These are phyloP conservation scores for Lophotriccus pileatus DNA, from an alignment of 2,797 vertebrate genomes.

Conservation along the genomic window DNA sequence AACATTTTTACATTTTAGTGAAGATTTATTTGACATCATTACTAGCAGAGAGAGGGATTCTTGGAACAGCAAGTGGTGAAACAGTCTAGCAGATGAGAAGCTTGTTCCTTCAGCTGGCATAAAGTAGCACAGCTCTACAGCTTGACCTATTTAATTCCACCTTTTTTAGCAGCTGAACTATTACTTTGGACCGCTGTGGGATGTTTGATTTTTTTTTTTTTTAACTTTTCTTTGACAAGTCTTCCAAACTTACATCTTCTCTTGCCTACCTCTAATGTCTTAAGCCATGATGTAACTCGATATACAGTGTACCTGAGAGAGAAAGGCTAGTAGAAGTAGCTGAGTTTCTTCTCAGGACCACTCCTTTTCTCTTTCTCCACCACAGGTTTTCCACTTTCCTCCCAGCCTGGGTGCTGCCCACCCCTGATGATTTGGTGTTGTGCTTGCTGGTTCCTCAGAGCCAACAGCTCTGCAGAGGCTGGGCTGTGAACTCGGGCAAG, in stretches of 20 bases:
- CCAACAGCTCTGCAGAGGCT: not conserved
- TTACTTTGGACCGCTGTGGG: not conserved
- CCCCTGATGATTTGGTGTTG: not conserved
- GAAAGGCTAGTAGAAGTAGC: not conserved
- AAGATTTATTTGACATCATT: slow-evolving; percentile 59
- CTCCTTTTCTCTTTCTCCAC: not conserved
- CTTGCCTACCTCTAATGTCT: not conserved
- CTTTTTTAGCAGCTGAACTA: not conserved
- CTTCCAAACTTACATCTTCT: not conserved
- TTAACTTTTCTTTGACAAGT: not conserved
- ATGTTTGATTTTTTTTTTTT: not conserved
- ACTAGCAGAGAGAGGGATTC: not conserved
- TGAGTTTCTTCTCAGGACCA: not conserved
- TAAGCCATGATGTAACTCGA: not conserved
- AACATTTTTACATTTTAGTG: slow-evolving; percentile 59
- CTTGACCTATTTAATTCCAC: slow-evolving; percentile 1
- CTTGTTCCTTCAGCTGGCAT: not conserved
- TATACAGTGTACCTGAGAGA: not conserved
- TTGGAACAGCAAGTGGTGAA: slow-evolving; percentile 23
- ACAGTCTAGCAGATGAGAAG: not conserved
- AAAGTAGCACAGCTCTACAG: not conserved
- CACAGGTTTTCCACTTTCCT: not conserved
- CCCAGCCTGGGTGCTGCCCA: not conserved
- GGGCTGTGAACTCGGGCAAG: rapidly evolving
- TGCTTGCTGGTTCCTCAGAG: not conserved